These are phyloP conservation scores for Enteromius thamalakanensis DNA, from an alignment of 2,797 vertebrate species.

Conservation along the genomic window DNA sequence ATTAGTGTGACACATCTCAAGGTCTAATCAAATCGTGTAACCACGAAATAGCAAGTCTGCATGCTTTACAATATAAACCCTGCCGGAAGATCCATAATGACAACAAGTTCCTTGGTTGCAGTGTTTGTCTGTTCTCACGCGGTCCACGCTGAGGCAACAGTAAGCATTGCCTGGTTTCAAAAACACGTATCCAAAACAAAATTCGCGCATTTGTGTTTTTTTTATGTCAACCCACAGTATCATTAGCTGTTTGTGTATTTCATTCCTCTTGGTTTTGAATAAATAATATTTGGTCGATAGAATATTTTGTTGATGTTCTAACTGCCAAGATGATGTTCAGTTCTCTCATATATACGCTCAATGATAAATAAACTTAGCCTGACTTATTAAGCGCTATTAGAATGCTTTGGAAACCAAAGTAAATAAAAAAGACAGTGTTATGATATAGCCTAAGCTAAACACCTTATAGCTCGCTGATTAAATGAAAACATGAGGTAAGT, in stretches of 20 bases:
- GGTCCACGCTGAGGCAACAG: background rate
- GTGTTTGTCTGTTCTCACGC: background rate
- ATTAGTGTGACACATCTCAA: background rate
- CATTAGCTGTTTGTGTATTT: conserved; percentile 18
- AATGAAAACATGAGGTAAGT: background rate
- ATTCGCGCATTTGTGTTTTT: conserved; percentile 1
- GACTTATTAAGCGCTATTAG: background rate
- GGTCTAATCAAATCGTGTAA: background rate
- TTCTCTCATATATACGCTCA: conserved; percentile 3
- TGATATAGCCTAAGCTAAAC: background rate
- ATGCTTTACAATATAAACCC: background rate
- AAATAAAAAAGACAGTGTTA: background rate
- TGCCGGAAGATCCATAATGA: background rate
- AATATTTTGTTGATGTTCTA: conserved; percentile 22
- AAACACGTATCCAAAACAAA: conserved; percentile 31
- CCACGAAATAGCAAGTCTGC: background rate
- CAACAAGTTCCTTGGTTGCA: background rate
- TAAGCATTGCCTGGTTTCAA: conserved; percentile 20
- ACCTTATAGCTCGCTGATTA: background rate
- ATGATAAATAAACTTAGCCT: background rate
- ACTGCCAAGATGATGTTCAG: background rate
- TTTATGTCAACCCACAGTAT: background rate
- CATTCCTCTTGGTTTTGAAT: conserved; percentile 11
- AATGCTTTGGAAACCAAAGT: background rate
- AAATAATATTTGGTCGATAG: conserved; percentile 20